Base-by-base conservation (phyloP, 2,888 invertebrate species). In the Odontothrips loti region DNA sequence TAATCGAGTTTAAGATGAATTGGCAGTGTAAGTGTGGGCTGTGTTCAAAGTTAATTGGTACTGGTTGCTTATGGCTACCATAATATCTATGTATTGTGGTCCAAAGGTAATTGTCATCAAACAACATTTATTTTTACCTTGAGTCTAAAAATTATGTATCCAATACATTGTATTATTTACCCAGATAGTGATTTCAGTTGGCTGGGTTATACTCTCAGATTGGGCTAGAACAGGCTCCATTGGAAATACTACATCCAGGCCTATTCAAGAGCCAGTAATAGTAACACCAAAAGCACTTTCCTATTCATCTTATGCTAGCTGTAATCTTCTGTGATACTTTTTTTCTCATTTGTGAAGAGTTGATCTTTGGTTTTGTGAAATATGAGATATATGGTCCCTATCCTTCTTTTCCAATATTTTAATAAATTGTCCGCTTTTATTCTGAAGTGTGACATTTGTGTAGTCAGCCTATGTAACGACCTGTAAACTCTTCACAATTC, bases 311-410 rank as follows among this genome's bases (percentile, higher is more conserved):
- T 27, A 27, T 75, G 23, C 27, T 75, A 75, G 68, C 23, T 75
- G 68, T 75, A 75, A 75, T 75, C 27, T 75, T 75, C 68, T 75
- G 68, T 75, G 68, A 75, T 75, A 75, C 68, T 11, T 75, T 12
- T 27, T 27, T 27, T 75, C 27, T 27, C 23, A 27, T 75, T 43
- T 27, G 27, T 75, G 68, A 75, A 75, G 27, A 75, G 23, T 27
- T 75, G 23, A 75, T 75, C 27, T 23, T 11, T 75, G 68, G 23
- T 23, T 75, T 58, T 58, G 34, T 43, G 34, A 43, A 43, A 43
- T 43, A 43, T 43, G 34, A 43, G 34, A 43, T n/a, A n/a, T n/a
- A n/a, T 43, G 34, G 34, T 6, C 34, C 34, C 34, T 43, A 43
- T 43, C 34, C 34, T 6, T 43, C 34, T 43, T 43, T 43, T 43